These are phyloP conservation scores for Capromys pilorides DNA, from an alignment of 2,797 vertebrate species.

Conservation along the genomic window DNA sequence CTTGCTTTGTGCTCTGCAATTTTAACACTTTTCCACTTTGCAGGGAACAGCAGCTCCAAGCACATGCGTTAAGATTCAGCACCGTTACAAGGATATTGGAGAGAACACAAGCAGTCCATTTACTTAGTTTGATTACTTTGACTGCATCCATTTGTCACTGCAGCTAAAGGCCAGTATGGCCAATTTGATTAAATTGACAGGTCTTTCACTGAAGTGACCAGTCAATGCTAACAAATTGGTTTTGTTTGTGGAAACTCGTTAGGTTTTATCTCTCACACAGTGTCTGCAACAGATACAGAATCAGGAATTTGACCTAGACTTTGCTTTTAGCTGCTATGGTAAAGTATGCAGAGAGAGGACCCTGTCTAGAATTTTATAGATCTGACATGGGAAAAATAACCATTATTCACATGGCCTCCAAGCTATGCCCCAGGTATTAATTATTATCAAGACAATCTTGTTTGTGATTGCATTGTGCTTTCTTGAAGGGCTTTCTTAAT, in stretches of 20 bases:
- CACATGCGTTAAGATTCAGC: constrained; percentile 61
- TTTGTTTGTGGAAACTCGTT: constrained; percentile 78
- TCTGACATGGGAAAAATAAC: constrained; percentile 58
- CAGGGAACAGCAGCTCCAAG: constrained; percentile 26
- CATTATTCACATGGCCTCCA: constrained; percentile 56
- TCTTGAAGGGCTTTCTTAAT: constrained; percentile 60
- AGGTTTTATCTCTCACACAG: constrained; percentile 74
- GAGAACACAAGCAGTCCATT: constrained; percentile 67
- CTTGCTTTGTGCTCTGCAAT: constrained; percentile 14
- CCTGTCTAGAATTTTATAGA: constrained; percentile 60
- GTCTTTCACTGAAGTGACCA: constrained; percentile 75
- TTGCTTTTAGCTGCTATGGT: constrained; percentile 58
- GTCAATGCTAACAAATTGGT: constrained; percentile 78
- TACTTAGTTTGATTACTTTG: constrained; percentile 78
- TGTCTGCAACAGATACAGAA: constrained; percentile 69
- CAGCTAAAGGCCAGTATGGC: constrained; percentile 76
- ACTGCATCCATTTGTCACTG: constrained; percentile 78
- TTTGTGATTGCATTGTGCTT: constrained; percentile 60
- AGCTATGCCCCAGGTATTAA: constrained; percentile 57
- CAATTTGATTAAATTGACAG: constrained; percentile 80
- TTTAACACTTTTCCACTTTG: constrained; percentile 14
- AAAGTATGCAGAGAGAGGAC: constrained; percentile 6
- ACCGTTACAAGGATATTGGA: constrained; percentile 45
- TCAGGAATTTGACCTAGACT: constrained; percentile 68
- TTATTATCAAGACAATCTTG: constrained; percentile 64